Evolutionary conservation across 2,888 invertebrate species (phyloP).

Genomic region (Sesia apiformis): DNA sequence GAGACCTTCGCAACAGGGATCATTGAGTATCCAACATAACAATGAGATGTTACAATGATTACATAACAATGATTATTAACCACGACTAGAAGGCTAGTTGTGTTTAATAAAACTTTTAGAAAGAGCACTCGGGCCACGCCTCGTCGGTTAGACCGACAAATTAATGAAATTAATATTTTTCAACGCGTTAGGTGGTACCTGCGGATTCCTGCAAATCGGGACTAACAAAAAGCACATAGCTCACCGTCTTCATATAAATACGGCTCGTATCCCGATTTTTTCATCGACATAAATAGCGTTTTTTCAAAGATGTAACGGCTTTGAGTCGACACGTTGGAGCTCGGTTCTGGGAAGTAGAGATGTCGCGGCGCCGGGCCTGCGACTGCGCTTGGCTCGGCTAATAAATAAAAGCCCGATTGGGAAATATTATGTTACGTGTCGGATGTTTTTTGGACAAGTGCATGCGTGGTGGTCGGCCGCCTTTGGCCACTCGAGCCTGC

Average conservation of each 20-base stretch:
- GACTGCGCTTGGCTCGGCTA: conserved; percentile 36
- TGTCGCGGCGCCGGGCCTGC: conserved; percentile 63
- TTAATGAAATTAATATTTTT: conserved; percentile 56
- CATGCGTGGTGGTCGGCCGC: conserved; percentile 36
- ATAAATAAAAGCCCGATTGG: conserved; percentile 72
- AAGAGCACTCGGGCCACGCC: conserved; percentile 13
- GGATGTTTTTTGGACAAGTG: conserved; percentile 56
- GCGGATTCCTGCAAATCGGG: conserved; percentile 63
- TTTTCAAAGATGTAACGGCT: conserved; percentile 68
- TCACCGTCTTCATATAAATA: conserved; percentile 60
- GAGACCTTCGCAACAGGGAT: too few species aligned
- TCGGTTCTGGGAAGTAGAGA: conserved; percentile 61
- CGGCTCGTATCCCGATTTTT: conserved; percentile 54
- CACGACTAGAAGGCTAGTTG: too few species aligned
- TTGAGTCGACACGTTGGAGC: conserved; percentile 54
- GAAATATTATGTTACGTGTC: conserved; percentile 72
- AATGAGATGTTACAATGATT: too few species aligned
- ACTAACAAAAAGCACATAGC: conserved; percentile 60
- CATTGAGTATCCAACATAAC: too few species aligned
- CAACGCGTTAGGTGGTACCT: conserved; percentile 46
- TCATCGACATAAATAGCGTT: conserved; percentile 70
- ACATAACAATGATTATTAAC: too few species aligned
- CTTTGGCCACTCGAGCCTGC: conserved; percentile 47
- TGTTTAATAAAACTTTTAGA: too few species aligned
- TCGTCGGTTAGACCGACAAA: conserved; percentile 42